Conservation (phyloP, 2,113 vertebrate genomes). For the Bolborhynchus lineola region DNA sequence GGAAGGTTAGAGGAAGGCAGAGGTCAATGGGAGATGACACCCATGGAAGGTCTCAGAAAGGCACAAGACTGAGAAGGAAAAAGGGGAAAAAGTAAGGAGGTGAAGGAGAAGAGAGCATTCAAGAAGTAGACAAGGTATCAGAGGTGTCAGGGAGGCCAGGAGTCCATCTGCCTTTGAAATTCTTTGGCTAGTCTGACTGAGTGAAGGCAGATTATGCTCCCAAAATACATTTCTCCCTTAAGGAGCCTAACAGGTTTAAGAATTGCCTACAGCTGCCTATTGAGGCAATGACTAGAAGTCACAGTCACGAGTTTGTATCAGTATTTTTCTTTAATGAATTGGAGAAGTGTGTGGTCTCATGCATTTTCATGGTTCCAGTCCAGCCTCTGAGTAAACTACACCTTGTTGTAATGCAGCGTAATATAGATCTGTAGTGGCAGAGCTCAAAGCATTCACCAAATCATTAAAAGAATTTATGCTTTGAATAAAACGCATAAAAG, state of each 20-base stretch:
- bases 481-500: neutral
- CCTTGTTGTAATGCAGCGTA: neutral
- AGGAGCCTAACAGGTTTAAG: neutral
- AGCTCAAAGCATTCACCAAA: neutral
- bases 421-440: neutral
- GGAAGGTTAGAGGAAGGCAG: neutral
- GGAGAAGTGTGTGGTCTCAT: neutral
- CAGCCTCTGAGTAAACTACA: neutral
- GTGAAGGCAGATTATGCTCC: neutral
- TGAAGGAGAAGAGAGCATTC: neutral
- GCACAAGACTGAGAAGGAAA: neutral
- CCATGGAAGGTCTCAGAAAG: neutral
- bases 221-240: neutral
- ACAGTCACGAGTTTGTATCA: rapidly evolving
- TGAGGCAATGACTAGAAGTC: neutral
- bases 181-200: neutral
- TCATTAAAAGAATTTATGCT: neutral
- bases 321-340: neutral
- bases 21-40: neutral
- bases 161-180: neutral
- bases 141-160: neutral
- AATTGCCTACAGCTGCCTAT: neutral
- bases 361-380: neutral
- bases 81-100: neutral
- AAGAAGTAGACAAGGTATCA: neutral